Evolutionary conservation across 2,888 invertebrate genomes (phyloP).

Genomic region (Calliopum simillimum): DNA sequence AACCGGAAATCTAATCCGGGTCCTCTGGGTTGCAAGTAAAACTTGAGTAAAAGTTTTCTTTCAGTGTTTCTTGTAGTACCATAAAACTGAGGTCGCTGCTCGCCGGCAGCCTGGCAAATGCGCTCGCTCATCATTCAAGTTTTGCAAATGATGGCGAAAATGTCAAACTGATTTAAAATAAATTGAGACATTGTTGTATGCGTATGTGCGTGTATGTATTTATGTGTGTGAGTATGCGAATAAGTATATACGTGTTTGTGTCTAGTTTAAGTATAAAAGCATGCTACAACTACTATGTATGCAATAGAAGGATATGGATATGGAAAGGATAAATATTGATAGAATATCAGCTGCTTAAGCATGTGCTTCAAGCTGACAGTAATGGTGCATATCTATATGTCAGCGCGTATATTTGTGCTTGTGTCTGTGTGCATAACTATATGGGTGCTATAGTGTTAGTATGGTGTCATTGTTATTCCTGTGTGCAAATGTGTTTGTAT

Average conservation of each 20-base stretch:
- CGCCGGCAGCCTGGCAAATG: background rate
- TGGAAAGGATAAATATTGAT: constrained; percentile 40
- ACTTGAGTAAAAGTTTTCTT: no score
- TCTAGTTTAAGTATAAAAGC: no score
- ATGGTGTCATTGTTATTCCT: no score
- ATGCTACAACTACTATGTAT: no score
- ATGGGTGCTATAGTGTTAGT: background rate
- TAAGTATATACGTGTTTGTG: background rate
- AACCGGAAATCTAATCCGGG: no score
- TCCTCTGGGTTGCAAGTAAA: no score
- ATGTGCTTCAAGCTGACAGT: constrained; percentile 20
- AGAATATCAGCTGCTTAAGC: constrained; percentile 42
- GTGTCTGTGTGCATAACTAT: background rate
- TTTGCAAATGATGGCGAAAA: constrained; percentile 48
- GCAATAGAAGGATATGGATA: no score
- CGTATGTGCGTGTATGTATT: background rate
- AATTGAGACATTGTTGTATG: constrained; percentile 46
- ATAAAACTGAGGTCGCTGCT: background rate
- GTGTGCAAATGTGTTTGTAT: no score
- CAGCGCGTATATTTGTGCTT: background rate
- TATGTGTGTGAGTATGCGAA: background rate
- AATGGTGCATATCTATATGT: background rate
- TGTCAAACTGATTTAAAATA: constrained; percentile 50
- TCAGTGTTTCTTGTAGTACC: no score
- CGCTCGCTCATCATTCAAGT: constrained; percentile 46